These are phyloP conservation scores for Alsophila aescularia DNA, from an alignment of 2,888 invertebrate genomes.

Conservation along the genomic window DNA sequence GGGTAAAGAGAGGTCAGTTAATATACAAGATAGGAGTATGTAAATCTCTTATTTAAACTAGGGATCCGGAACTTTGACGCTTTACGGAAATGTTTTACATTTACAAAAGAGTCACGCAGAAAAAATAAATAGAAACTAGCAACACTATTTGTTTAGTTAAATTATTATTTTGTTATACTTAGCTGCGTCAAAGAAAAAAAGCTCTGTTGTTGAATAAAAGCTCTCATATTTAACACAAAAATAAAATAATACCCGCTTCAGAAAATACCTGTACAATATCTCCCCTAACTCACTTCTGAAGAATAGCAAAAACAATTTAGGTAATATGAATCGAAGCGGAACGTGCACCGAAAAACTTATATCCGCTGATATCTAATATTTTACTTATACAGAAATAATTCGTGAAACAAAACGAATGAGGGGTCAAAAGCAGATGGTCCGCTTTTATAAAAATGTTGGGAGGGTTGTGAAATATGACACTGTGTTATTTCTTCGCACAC, in stretches of 20 bases:
- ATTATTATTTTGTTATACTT: not conserved
- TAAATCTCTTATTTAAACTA: constrained; percentile 48
- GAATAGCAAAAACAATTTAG: constrained; percentile 10
- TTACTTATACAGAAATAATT: constrained; percentile 80
- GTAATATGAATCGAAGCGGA: constrained; percentile 44
- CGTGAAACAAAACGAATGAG: constrained; percentile 83
- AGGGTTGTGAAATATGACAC: constrained; percentile 85
- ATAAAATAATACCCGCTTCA: not conserved
- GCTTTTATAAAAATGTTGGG: constrained; percentile 84
- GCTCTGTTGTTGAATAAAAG: not conserved
- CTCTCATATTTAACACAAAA: not conserved
- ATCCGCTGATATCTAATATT: constrained; percentile 64
- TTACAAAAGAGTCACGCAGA: not conserved
- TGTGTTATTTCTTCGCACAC: constrained; percentile 85
- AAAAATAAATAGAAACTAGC: not conserved
- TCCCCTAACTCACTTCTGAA: not conserved
- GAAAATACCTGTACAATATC: not conserved
- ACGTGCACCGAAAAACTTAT: constrained; percentile 60
- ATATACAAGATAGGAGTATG: constrained; percentile 47
- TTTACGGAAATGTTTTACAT: constrained; percentile 12
- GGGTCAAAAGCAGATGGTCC: constrained; percentile 84
- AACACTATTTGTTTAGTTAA: not conserved
- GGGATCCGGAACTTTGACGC: constrained; percentile 36
- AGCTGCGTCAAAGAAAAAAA: not conserved
- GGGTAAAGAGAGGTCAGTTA: constrained; percentile 43